These are phyloP conservation scores for Turnix velox DNA, from an alignment of 2,113 vertebrate species.

Conservation along the genomic window DNA sequence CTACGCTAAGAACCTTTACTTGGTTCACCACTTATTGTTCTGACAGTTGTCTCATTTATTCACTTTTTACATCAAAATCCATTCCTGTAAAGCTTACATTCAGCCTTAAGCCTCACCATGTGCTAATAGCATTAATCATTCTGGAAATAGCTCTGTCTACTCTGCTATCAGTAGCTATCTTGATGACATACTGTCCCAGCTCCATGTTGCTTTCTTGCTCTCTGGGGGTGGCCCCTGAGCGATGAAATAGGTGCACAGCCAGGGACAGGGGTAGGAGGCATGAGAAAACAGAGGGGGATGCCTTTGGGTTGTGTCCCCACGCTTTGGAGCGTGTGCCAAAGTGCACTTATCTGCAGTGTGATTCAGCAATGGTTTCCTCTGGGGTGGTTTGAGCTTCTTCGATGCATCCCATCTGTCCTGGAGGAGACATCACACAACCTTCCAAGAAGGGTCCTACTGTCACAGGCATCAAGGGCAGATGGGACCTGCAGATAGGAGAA, in stretches of 20 bases:
- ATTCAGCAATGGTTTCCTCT: neutral
- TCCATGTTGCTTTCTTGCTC: neutral
- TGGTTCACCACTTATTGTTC: conserved; percentile 46
- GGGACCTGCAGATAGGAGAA: neutral
- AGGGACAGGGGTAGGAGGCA: neutral
- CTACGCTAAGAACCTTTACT: neutral
- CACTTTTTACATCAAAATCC: conserved; percentile 56
- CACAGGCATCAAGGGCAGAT: neutral
- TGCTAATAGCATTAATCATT: conserved; percentile 57
- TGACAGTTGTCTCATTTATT: conserved; percentile 62
- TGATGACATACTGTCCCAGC: neutral
- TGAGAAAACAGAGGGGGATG: neutral
- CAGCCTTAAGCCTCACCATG: conserved; percentile 49
- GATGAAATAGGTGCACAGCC: neutral
- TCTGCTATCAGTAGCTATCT: conserved; percentile 1
- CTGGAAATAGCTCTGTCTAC: conserved; percentile 53
- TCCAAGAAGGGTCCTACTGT: neutral
- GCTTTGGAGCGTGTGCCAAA: neutral
- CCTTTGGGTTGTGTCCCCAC: neutral
- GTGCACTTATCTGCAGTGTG: neutral
- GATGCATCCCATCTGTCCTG: neutral
- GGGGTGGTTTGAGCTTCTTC: neutral
- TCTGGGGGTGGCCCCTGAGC: neutral
- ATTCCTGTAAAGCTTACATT: conserved; percentile 31
- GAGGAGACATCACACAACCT: conserved; percentile 1